A percentile compares a stretch with the other conserved stretches of the same genome.
These are phyloP conservation scores for Drosophila sulfurigaster DNA, from an alignment of 1,140 invertebrate species.

Conservation along the genomic window DNA sequence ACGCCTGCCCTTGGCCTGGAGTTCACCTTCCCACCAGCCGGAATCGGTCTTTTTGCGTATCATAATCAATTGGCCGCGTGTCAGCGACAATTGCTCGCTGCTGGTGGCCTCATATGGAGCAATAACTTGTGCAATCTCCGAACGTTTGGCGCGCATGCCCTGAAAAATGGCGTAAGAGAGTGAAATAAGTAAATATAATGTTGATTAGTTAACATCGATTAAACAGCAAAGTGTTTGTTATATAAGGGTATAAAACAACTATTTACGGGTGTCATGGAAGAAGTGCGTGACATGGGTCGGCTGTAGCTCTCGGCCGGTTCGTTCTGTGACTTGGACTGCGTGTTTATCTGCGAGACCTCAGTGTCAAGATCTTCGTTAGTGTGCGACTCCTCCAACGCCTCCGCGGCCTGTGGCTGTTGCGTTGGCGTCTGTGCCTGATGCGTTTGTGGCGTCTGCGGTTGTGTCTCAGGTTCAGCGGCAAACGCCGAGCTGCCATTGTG, in stretches of 20 bases:
- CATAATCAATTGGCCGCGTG: slow-evolving; percentile 97
- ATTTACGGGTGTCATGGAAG: slow-evolving; percentile 85
- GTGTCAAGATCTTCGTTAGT: slow-evolving; percentile 83
- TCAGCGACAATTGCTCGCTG: slow-evolving; percentile 94
- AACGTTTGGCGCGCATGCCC: slow-evolving; percentile 89
- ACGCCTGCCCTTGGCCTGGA: slow-evolving; percentile 98
- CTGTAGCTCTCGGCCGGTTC: slow-evolving; percentile 83
- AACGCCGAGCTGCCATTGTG: slow-evolving; percentile 64
- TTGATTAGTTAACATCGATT: slow-evolving; percentile 5
- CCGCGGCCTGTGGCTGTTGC: slow-evolving; percentile 41
- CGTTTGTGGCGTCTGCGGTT: slow-evolving; percentile 22
- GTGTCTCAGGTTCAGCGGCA: slow-evolving; percentile 39
- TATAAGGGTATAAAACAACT: slow-evolving; percentile 54
- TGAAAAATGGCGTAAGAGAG: slow-evolving; percentile 40
- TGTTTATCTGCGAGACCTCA: slow-evolving; percentile 85
- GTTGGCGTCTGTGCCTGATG: slow-evolving; percentile 18
- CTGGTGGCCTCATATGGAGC: slow-evolving; percentile 95
- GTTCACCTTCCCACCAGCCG: slow-evolving; percentile 99
- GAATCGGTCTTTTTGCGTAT: slow-evolving; percentile 98
- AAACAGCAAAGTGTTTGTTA: slow-evolving; percentile 3
- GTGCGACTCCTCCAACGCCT: slow-evolving; percentile 69
- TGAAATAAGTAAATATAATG: too few relatives aligned
- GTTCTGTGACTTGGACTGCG: slow-evolving; percentile 82
- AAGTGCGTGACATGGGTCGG: slow-evolving; percentile 85
- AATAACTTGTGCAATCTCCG: slow-evolving; percentile 95